These are phyloP conservation scores for Rhopalosiphum maidis DNA, from an alignment of 1,140 invertebrate species.

Conservation along the genomic window DNA sequence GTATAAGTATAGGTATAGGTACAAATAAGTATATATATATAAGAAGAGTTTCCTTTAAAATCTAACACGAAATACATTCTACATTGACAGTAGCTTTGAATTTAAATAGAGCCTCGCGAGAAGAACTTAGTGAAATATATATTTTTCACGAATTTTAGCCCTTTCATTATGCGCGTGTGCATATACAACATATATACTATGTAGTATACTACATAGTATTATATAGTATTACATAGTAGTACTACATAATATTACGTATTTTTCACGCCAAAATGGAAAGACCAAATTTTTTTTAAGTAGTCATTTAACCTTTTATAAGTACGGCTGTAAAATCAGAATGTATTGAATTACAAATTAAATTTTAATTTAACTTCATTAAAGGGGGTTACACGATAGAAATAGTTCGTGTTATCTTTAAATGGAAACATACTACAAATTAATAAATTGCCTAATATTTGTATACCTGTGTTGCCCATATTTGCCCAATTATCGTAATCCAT, in stretches of 20 bases:
- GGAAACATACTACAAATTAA: neutral
- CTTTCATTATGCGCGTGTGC: neutral
- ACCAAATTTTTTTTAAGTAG: neutral
- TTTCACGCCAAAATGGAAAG: neutral
- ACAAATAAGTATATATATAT: neutral
- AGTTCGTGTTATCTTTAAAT: neutral
- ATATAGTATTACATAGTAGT: too few relatives aligned
- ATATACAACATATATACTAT: too few relatives aligned
- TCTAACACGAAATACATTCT: neutral
- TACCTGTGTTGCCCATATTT: constrained; percentile 67
- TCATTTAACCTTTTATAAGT: neutral
- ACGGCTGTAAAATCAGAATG: neutral
- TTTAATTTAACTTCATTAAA: neutral
- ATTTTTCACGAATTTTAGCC: neutral
- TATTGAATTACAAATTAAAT: neutral
- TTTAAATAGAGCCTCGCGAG: neutral
- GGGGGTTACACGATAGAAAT: neutral
- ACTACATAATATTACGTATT: too few relatives aligned
- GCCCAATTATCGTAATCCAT: constrained; percentile 70
- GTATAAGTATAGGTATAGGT: neutral
- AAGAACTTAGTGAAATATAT: neutral
- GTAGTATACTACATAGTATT: too few relatives aligned
- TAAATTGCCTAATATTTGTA: constrained; percentile 76
- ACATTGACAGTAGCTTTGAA: neutral
- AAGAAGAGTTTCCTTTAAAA: neutral